phyloP scores from a whole-genome alignment of 2,888 invertebrate species.

The Chloroclystis v-ata region DNA sequence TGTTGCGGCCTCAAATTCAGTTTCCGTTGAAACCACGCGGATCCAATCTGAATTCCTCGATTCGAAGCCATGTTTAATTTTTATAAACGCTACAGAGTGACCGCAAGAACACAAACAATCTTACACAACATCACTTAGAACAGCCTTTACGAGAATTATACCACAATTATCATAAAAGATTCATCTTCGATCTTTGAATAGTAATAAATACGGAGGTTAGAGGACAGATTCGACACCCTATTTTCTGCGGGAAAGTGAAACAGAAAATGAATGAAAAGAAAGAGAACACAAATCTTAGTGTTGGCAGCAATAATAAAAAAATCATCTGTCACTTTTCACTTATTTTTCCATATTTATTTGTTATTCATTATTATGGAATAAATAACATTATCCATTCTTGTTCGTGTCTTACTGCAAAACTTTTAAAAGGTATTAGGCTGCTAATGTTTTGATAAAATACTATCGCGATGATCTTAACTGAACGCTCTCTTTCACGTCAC shows the following conservation, averaged over 20 bases:
- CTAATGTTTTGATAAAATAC: too few species aligned
- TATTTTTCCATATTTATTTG: too few species aligned
- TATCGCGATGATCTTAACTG: not conserved
- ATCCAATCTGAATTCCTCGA: slow-evolving; percentile 95
- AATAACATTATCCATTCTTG: too few species aligned
- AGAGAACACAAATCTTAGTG: slow-evolving; percentile 65
- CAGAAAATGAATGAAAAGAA: slow-evolving; percentile 69
- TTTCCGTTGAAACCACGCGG: slow-evolving; percentile 99
- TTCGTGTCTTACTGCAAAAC: too few species aligned
- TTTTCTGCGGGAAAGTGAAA: slow-evolving; percentile 79
- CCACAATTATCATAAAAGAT: slow-evolving; percentile 84
- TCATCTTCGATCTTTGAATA: slow-evolving; percentile 78
- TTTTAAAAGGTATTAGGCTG: too few species aligned
- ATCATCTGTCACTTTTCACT: not conserved
- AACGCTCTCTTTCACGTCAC: not conserved
- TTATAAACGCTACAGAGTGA: slow-evolving; percentile 75
- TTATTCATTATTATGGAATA: too few species aligned
- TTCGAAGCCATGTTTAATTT: slow-evolving; percentile 90
- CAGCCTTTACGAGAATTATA: slow-evolving; percentile 76
- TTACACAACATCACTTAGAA: slow-evolving; percentile 78
- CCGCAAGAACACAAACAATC: slow-evolving; percentile 74
- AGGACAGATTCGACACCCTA: slow-evolving; percentile 79
- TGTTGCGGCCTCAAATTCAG: slow-evolving; percentile 97
- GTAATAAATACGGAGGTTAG: slow-evolving; percentile 77
- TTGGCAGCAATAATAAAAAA: slow-evolving; percentile 52